phyloP scores from a whole-genome alignment of 2,888 invertebrate genomes.

The Agriotes lineatus region DNA sequence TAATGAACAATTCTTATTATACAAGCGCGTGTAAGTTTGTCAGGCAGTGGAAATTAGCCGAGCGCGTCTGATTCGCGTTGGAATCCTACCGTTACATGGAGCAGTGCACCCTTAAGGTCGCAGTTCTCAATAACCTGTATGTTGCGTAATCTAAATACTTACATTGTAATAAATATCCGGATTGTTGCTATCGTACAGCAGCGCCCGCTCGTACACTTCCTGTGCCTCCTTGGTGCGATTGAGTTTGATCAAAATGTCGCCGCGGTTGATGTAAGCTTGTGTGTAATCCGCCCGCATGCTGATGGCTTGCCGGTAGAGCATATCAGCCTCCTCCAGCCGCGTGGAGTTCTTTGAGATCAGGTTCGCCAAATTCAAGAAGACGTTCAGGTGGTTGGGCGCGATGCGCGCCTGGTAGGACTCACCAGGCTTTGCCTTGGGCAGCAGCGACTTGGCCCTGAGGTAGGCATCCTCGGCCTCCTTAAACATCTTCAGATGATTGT shows the following conservation, averaged over 20 bases:
- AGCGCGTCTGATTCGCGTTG: too few species aligned
- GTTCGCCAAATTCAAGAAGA: constrained; percentile 95
- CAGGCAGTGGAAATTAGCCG: too few species aligned
- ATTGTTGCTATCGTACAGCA: constrained; percentile 93
- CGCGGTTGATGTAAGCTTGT: constrained; percentile 96
- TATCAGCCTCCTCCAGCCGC: constrained; percentile 92
- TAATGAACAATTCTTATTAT: too few species aligned
- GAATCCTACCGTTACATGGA: too few species aligned
- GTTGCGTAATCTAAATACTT: too few species aligned
- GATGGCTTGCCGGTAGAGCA: constrained; percentile 93
- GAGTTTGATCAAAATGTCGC: constrained; percentile 94
- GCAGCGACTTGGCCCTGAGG: constrained; percentile 86
- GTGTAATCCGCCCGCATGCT: constrained; percentile 97
- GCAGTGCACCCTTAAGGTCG: too few species aligned
- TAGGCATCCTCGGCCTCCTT: constrained; percentile 94
- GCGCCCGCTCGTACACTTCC: constrained; percentile 92
- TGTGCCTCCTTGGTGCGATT: constrained; percentile 95
- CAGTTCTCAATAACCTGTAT: too few species aligned
- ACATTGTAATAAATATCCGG: constrained; percentile 96
- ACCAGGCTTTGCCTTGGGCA: constrained; percentile 93
- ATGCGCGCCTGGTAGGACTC: constrained; percentile 96
- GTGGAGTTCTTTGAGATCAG: constrained; percentile 93
- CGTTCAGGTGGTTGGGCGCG: constrained; percentile 95
- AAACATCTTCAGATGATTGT: constrained; percentile 89
- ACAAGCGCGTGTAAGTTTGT: too few species aligned